phyloP scores from a whole-genome alignment of 2,797 vertebrate genomes.

The Craterocephalus amniculus region DNA sequence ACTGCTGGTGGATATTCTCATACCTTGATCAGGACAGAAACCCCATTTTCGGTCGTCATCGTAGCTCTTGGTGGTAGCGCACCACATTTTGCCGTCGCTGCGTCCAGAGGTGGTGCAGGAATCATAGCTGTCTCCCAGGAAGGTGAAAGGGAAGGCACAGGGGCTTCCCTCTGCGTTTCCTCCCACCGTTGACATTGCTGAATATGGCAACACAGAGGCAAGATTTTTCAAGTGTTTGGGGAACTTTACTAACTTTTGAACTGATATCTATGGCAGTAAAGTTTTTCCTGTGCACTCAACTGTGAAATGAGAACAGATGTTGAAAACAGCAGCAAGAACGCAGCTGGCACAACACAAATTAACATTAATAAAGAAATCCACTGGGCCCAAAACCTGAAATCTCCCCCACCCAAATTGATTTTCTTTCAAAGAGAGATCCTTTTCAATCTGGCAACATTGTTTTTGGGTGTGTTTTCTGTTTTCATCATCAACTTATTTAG shows the following conservation, averaged over 20 bases:
- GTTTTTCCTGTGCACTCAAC: slow-evolving; percentile 26
- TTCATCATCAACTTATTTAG: slow-evolving; percentile 8
- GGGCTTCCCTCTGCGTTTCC: slow-evolving; percentile 94
- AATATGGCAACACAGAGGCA: slow-evolving; percentile 17
- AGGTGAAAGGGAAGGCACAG: slow-evolving; percentile 94
- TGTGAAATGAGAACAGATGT: slow-evolving; percentile 47
- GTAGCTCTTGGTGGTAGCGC: slow-evolving; percentile 87
- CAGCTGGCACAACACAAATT: slow-evolving; percentile 49
- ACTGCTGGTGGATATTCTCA: neutral
- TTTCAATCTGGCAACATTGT: slow-evolving; percentile 59
- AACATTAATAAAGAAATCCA: slow-evolving; percentile 63
- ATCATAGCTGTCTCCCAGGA: slow-evolving; percentile 90
- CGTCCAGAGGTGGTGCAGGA: slow-evolving; percentile 91
- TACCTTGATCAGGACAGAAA: slow-evolving; percentile 98
- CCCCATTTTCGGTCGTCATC: slow-evolving; percentile 98
- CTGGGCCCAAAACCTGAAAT: slow-evolving; percentile 50
- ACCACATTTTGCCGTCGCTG: slow-evolving; percentile 95
- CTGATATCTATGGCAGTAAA: slow-evolving; percentile 28
- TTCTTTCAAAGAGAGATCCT: slow-evolving; percentile 63
- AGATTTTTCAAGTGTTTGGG: neutral
- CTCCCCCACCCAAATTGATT: slow-evolving; percentile 49
- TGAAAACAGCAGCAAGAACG: slow-evolving; percentile 56
- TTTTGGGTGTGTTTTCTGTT: slow-evolving; percentile 25
- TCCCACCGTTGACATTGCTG: slow-evolving; percentile 95
- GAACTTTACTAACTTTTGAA: slow-evolving; percentile 5